phyloP scores from a whole-genome alignment of 2,888 invertebrate species.

The Scaptomyza polygonia region DNA sequence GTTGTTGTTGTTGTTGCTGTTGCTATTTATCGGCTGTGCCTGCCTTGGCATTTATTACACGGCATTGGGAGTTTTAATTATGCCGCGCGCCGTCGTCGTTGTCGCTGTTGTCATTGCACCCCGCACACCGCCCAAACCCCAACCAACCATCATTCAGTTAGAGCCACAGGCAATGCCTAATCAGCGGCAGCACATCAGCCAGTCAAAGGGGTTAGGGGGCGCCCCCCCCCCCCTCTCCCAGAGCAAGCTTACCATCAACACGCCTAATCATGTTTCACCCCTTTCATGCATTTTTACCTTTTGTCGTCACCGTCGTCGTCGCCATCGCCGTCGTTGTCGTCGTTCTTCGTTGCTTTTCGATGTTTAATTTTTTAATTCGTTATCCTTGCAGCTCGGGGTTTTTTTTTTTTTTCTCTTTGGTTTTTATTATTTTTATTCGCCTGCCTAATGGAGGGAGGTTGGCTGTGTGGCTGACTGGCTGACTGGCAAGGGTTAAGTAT shows the following conservation, averaged over 20 bases:
- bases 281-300: conserved; percentile 73
- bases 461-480: conserved; percentile 4
- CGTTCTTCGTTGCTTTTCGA: conserved; percentile 70
- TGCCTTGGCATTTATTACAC: conserved; percentile 80
- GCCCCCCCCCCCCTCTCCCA: no score
- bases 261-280: conserved; percentile 78
- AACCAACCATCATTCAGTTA: neutral
- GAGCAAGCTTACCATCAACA: conserved; percentile 54
- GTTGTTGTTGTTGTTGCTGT: conserved; percentile 55
- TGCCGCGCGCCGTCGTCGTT: conserved; percentile 49
- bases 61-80: conserved; percentile 75
- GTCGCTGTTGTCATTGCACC: conserved; percentile 24
- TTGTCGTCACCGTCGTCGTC: conserved; percentile 44
- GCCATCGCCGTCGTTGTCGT: conserved; percentile 31
- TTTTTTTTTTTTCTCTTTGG: conserved; percentile 28
- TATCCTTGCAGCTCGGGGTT: conserved; percentile 69
- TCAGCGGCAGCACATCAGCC: conserved; percentile 72
- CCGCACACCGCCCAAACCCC: neutral
- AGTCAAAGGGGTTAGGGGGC: no score
- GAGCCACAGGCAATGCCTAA: conserved; percentile 67
- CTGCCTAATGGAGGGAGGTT: conserved; percentile 47
- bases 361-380: conserved; percentile 82
- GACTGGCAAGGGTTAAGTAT: conserved; percentile 74
- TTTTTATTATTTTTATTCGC: conserved; percentile 45
- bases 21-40: conserved; percentile 78